Base-by-base conservation (phyloP, 2,888 invertebrate species). In the Callyntrura sp. region DNA sequence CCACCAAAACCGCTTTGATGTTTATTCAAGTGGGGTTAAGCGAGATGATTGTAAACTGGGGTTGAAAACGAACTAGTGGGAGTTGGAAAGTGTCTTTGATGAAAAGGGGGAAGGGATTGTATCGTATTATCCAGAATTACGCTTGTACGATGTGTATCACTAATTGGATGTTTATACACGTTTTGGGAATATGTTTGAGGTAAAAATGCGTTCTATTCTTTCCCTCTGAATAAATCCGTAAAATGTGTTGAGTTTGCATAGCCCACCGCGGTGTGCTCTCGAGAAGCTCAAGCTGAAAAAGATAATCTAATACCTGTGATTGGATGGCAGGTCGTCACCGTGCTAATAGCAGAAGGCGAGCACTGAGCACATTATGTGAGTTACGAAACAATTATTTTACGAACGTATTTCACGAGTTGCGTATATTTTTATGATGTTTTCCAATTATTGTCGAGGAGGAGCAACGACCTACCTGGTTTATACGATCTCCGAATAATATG, bases 111-210 rank as follows among this genome's bases (percentile, higher is more conserved):
- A 12, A 20, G 2, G 20, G 28, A 70, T 35, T 70, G 70, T 35
- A 51, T 76, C 51, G 76, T 76, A 51, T 51, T 25, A 23, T 55
- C 48, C 73, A 73, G 76, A 76, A 76, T 51, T 76, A 76, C 25
- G 51, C 23, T 45, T 65, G 65, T 65, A 82, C 55, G 68, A 70
- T 84, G 51, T 84, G 51, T 84, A 55, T 68, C n/a, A 43, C 83
- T 84, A 84, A 84, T 84, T 84, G 70, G 83, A 51, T 84, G 55
- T 65, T 82, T 51, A 48, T 68, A 57, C 23, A 68, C n/a, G 43
- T 70, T 70, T 23, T 43, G 3, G 4, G 43, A 43, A 43, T n/a
- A 43, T 35, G 35, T n/a, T 70, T 70, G 70, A 43, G 35, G 43
- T 70, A 11, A 17, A 11, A 17, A 20, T 14, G 3, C 11, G 14